Percentiles rank a stretch among this genome's conserved stretches.
Evolutionary conservation across 2,797 vertebrate genomes (phyloP).

Genomic region (Macroramphosus scolopax): DNA sequence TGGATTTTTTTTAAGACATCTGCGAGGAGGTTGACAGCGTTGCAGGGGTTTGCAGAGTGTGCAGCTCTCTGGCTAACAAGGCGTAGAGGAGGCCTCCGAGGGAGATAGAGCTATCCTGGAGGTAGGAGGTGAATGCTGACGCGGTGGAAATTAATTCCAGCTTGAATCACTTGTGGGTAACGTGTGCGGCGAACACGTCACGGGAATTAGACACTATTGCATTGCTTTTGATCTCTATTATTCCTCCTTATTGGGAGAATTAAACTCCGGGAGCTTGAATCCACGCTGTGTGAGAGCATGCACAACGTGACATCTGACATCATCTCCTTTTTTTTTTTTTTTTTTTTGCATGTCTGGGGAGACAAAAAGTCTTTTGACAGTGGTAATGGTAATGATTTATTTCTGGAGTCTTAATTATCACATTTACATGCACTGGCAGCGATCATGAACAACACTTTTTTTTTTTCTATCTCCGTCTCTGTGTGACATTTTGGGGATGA

Average conservation of each 20-base stretch:
- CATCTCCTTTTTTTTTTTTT: too few species aligned
- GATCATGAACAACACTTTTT: slow-evolving; percentile 34
- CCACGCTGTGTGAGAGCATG: slow-evolving; percentile 9
- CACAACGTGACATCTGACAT: slow-evolving; percentile 40
- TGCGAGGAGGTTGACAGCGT: slow-evolving; percentile 61
- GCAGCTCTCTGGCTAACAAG: slow-evolving; percentile 64
- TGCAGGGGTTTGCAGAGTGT: slow-evolving; percentile 66
- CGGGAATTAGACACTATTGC: slow-evolving; percentile 30
- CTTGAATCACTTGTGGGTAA: slow-evolving; percentile 42
- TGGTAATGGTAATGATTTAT: slow-evolving; percentile 33
- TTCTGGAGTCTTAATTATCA: slow-evolving; percentile 50
- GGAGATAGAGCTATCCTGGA: slow-evolving; percentile 45
- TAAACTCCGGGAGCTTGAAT: slow-evolving; percentile 1
- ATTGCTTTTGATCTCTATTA: slow-evolving; percentile 32
- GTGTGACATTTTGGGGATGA: slow-evolving; percentile 64
- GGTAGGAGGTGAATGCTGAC: slow-evolving; percentile 65
- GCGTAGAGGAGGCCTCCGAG: slow-evolving; percentile 41
- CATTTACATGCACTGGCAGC: slow-evolving; percentile 32
- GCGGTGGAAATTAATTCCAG: slow-evolving; percentile 55
- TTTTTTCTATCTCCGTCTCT: slow-evolving; percentile 4
- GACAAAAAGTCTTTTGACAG: slow-evolving; percentile 36
- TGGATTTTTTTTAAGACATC: slow-evolving; percentile 59
- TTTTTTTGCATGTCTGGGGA: slow-evolving; percentile 13
- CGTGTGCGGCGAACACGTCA: slow-evolving; percentile 30
- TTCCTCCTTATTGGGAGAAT: neutral